phyloP scores from a whole-genome alignment of 2,113 vertebrate genomes.

The Leptobrachium ailaonicum region DNA sequence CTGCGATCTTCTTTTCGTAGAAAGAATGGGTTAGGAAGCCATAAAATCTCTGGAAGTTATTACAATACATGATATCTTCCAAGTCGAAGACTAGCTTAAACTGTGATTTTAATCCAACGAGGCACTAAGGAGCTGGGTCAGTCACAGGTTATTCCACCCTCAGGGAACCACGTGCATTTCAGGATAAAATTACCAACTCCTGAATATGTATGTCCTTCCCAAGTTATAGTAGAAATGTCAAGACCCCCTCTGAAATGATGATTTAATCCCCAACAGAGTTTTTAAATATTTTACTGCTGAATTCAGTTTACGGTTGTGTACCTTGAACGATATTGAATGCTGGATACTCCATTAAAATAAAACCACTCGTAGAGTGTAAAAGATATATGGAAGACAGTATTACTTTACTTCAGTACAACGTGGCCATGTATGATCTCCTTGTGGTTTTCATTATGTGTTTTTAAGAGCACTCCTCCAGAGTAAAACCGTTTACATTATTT shows the following conservation, averaged over 20 bases:
- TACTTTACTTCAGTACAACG: background rate
- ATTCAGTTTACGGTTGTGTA: background rate
- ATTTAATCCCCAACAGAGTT: constrained; percentile 8
- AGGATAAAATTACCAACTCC: constrained; percentile 28
- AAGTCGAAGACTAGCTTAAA: background rate
- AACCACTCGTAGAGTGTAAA: background rate
- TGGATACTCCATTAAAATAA: too few species aligned
- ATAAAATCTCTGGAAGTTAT: constrained; percentile 8
- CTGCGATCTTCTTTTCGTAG: background rate
- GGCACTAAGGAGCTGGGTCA: constrained; percentile 33
- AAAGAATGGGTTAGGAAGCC: background rate
- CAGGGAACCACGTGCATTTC: constrained; percentile 1
- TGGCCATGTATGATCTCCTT: background rate
- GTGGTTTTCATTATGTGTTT: background rate
- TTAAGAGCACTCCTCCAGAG: too few species aligned
- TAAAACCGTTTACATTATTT: too few species aligned
- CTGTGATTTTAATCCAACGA: constrained; percentile 19
- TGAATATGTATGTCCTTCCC: constrained; percentile 20
- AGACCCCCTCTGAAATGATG: background rate
- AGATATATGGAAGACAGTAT: background rate
- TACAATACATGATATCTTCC: constrained; percentile 1
- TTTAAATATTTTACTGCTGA: background rate
- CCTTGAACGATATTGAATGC: too few species aligned
- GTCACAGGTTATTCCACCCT: constrained; percentile 23
- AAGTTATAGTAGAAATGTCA: background rate